Conservation (phyloP, 2,113 vertebrate genomes). For the Actinemys pallida region DNA sequence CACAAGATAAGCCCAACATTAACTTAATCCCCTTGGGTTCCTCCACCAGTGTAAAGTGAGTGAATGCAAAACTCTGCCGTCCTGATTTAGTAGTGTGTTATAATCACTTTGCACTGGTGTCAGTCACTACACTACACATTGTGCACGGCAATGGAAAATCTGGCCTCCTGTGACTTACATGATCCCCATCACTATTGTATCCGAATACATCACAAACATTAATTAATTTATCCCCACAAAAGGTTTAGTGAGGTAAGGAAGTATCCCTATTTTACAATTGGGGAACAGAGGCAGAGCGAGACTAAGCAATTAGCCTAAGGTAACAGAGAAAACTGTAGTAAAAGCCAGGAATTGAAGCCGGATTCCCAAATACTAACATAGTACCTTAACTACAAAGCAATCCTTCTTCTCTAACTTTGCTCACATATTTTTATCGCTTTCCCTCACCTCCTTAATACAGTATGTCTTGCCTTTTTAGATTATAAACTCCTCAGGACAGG, state of each 20-base stretch:
- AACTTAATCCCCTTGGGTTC: background rate
- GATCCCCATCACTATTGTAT: background rate
- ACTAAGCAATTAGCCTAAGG: slow-evolving; percentile 33
- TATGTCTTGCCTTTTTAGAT: background rate
- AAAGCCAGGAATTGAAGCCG: background rate
- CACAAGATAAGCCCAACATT: background rate
- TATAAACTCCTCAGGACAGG: background rate
- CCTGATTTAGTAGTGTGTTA: background rate
- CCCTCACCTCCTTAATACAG: background rate
- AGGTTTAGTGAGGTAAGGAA: background rate
- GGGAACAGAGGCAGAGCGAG: background rate
- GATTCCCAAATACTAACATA: background rate
- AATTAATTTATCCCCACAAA: background rate
- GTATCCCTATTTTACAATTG: background rate
- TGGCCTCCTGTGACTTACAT: background rate
- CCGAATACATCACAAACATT: background rate
- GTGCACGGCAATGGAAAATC: background rate
- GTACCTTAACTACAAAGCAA: slow-evolving; percentile 19
- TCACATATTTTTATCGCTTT: background rate
- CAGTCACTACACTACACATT: background rate
- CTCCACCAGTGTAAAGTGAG: background rate
- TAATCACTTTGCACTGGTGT: background rate
- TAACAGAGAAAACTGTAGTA: background rate
- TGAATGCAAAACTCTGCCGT: background rate
- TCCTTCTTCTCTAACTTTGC: background rate